Conservation (phyloP, 2,113 vertebrate species). For the Pterocles orientalis region DNA sequence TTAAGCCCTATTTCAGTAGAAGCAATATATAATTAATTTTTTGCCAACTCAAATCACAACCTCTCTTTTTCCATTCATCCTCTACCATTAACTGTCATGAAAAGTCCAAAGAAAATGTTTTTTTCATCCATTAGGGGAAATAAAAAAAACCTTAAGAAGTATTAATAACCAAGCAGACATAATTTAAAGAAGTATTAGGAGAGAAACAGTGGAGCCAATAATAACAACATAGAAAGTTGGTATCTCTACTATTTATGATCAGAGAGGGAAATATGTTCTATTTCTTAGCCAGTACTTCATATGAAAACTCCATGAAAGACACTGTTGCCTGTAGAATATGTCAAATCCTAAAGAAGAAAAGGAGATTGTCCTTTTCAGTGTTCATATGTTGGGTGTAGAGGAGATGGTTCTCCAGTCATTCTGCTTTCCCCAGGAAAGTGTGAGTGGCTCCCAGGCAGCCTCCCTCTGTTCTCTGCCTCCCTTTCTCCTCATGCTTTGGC, state of each 20-base stretch:
- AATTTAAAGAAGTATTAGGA: neutral
- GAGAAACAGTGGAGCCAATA: neutral
- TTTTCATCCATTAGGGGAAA: neutral
- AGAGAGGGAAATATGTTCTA: neutral
- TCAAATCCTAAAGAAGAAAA: neutral
- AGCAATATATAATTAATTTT: neutral
- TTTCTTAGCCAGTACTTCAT: neutral
- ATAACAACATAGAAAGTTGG: neutral
- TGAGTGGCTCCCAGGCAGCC: neutral
- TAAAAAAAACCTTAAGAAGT: neutral
- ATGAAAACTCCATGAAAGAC: neutral
- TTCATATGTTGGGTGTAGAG: neutral
- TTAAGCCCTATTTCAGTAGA: neutral
- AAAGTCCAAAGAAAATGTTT: slow-evolving; percentile 32
- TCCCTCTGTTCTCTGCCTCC: neutral
- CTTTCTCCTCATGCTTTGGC: neutral
- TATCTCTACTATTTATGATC: neutral
- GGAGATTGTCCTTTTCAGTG: neutral
- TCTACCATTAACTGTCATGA: neutral
- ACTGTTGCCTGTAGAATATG: neutral
- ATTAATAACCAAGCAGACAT: neutral
- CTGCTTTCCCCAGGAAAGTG: neutral
- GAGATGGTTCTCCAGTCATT: neutral
- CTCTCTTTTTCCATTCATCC: neutral
- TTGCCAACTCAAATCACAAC: neutral